These are phyloP conservation scores for Amblyopsis hoosieri DNA, from an alignment of 2,797 vertebrate genomes.

Conservation along the genomic window DNA sequence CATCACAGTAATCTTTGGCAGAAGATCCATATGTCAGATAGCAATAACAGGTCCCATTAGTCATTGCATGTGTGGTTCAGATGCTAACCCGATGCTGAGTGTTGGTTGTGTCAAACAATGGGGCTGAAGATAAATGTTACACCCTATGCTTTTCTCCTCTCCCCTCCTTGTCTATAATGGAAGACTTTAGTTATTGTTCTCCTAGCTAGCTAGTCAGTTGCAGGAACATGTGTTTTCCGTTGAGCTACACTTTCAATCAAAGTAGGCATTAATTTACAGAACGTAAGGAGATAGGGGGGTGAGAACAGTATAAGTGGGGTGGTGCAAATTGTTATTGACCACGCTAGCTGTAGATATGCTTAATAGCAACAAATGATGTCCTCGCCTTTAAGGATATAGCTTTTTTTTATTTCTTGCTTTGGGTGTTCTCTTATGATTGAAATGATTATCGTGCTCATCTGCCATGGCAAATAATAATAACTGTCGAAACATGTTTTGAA, in stretches of 20 bases:
- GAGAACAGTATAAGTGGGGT: background rate
- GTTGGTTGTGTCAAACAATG: constrained; percentile 14
- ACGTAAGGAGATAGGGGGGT: background rate
- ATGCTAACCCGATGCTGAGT: constrained; percentile 18
- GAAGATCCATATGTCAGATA: constrained; percentile 9
- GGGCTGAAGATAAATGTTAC: constrained; percentile 5
- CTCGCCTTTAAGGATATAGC: background rate
- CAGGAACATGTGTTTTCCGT: constrained; percentile 5
- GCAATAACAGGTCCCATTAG: constrained; percentile 7
- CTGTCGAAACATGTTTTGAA: background rate
- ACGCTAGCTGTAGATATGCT: background rate
- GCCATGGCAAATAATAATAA: constrained; percentile 12
- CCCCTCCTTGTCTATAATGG: constrained; percentile 7
- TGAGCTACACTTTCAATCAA: constrained; percentile 27
- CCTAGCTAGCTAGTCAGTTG: background rate
- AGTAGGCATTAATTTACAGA: constrained; percentile 4
- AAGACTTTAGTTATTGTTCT: constrained; percentile 2
- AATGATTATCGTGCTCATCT: constrained; percentile 42
- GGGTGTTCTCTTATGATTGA: constrained; percentile 24
- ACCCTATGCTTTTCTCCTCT: background rate
- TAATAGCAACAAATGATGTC: background rate
- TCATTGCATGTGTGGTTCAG: constrained; percentile 1
- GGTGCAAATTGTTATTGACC: background rate
- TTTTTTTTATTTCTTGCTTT: constrained; percentile 9
- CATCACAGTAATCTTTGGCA: constrained; percentile 10